Conservation (phyloP, 2,888 invertebrate species). For the Caenorhabditis angaria region DNA sequence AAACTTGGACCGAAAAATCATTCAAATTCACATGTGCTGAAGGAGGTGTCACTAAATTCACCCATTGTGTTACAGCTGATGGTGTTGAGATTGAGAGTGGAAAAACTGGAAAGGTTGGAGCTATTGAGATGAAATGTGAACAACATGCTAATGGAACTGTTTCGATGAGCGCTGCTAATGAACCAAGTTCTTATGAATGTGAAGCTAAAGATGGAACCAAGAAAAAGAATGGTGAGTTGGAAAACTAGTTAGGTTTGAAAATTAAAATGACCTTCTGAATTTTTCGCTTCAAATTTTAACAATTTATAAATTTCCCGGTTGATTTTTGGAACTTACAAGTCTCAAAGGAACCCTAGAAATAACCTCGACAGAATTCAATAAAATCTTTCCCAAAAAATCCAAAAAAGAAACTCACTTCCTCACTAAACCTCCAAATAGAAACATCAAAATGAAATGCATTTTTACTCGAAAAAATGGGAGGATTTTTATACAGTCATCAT, state of each 20-base stretch:
- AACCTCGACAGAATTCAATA: neutral
- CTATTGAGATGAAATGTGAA: slow-evolving; percentile 52
- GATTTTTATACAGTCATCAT: too few relatives aligned
- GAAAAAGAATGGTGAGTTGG: slow-evolving; percentile 33
- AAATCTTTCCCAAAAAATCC: neutral
- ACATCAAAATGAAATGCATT: neutral
- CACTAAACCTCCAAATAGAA: neutral
- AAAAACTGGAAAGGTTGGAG: slow-evolving; percentile 36
- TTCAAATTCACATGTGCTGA: slow-evolving; percentile 58
- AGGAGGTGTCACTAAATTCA: slow-evolving; percentile 46
- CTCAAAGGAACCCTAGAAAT: neutral
- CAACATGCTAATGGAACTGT: slow-evolving; percentile 56
- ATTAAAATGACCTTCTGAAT: neutral
- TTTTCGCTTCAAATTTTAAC: neutral
- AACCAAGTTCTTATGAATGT: slow-evolving; percentile 34
- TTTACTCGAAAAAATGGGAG: neutral
- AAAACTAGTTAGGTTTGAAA: neutral
- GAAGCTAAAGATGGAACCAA: slow-evolving; percentile 26
- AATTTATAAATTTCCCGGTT: too few relatives aligned
- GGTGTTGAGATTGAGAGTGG: slow-evolving; percentile 25
- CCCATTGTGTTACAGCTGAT: slow-evolving; percentile 41
- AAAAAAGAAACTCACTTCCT: neutral
- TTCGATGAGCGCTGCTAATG: slow-evolving; percentile 44
- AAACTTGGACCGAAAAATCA: slow-evolving; percentile 57
- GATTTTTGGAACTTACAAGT: too few relatives aligned